phyloP scores from a whole-genome alignment of 2,797 vertebrate species.

The Mastacembelus armatus region DNA sequence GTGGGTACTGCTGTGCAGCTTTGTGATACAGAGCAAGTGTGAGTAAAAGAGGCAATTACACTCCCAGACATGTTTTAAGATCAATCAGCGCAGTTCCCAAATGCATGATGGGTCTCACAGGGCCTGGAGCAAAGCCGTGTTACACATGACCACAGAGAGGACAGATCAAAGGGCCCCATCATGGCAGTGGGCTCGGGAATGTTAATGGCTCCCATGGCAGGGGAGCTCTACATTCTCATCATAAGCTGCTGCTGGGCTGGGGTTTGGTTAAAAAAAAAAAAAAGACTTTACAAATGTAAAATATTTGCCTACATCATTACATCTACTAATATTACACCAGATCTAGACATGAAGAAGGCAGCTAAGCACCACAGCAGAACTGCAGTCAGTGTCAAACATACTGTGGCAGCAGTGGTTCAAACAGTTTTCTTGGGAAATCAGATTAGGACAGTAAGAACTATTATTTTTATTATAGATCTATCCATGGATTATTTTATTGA shows the following conservation, averaged over 20 bases:
- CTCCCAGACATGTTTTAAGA: constrained; percentile 64
- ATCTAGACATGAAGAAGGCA: background rate
- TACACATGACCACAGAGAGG: constrained; percentile 64
- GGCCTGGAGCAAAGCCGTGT: constrained; percentile 57
- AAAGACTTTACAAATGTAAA: constrained; percentile 12
- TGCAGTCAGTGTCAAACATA: background rate
- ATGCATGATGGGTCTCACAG: constrained; percentile 51
- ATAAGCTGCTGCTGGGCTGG: constrained; percentile 26
- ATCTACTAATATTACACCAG: constrained; percentile 4
- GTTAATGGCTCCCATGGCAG: constrained; percentile 65
- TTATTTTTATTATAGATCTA: too few relatives aligned
- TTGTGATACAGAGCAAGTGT: constrained; percentile 24
- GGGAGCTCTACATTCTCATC: constrained; percentile 26
- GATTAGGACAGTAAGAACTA: too few relatives aligned
- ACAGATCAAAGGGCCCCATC: constrained; percentile 68
- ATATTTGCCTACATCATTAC: constrained; percentile 13
- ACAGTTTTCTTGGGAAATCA: too few relatives aligned
- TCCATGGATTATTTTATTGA: too few relatives aligned
- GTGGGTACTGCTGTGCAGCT: constrained; percentile 17
- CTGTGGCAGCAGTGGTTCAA: background rate
- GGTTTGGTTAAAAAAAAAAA: background rate
- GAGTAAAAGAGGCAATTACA: constrained; percentile 64
- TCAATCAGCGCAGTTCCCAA: constrained; percentile 66
- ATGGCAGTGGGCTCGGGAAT: constrained; percentile 49
- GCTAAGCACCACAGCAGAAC: background rate